Percentiles rank a stretch among this genome's conserved stretches.
These are phyloP conservation scores for Apogon talboti DNA, from an alignment of 2,797 vertebrate species.

Conservation along the genomic window DNA sequence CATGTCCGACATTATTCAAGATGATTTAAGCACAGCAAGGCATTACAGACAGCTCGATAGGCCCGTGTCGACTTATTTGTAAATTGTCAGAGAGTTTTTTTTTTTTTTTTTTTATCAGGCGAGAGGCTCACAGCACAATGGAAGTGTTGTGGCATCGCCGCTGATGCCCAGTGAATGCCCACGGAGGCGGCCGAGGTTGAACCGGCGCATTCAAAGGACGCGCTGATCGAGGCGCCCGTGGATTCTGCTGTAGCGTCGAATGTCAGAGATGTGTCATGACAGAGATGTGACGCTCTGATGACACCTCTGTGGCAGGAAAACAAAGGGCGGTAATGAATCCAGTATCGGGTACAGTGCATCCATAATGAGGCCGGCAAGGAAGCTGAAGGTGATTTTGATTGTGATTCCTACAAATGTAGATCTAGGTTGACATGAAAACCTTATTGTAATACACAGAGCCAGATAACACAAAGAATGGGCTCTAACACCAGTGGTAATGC, in stretches of 20 bases:
- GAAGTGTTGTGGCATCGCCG: slow-evolving; percentile 61
- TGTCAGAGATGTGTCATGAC: slow-evolving; percentile 63
- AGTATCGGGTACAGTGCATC: slow-evolving; percentile 4
- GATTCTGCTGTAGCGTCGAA: slow-evolving; percentile 68
- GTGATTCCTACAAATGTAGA: background rate
- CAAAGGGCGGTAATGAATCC: slow-evolving; percentile 31
- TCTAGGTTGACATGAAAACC: background rate
- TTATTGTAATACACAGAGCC: background rate
- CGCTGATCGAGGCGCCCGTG: slow-evolving; percentile 76
- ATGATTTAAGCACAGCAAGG: slow-evolving; percentile 47
- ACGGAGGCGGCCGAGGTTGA: slow-evolving; percentile 71
- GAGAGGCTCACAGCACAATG: slow-evolving; percentile 56
- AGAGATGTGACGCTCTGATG: slow-evolving; percentile 73
- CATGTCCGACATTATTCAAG: slow-evolving; percentile 53
- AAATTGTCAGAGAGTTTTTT: slow-evolving; percentile 23
- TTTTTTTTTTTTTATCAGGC: slow-evolving; percentile 35
- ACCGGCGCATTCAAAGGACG: slow-evolving; percentile 74
- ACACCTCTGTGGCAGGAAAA: slow-evolving; percentile 49
- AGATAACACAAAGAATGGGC: too few relatives aligned
- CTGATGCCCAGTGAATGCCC: slow-evolving; percentile 73
- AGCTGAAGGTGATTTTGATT: too few relatives aligned
- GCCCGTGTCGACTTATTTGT: slow-evolving; percentile 23
- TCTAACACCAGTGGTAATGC: too few relatives aligned
- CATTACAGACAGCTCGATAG: slow-evolving; percentile 52
- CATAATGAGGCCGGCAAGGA: background rate